Base-by-base conservation (phyloP, 2,888 invertebrate genomes). In the Sarcophaga caerulescens region DNA sequence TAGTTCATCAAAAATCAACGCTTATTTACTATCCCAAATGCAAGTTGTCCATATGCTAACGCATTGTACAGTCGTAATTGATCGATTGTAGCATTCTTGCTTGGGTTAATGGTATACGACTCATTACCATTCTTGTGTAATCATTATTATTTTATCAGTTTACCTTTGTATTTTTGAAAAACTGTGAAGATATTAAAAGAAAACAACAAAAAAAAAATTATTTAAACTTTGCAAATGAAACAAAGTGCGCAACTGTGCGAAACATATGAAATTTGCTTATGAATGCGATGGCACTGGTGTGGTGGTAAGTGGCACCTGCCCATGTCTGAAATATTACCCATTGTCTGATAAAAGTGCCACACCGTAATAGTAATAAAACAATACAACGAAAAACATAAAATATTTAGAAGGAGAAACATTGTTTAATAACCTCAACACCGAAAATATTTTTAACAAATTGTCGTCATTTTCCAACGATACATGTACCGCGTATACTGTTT, bases 91-190 rank as follows among this genome's bases (percentile, higher is more conserved):
- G 35, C 35, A 35, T 35, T 35, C 69, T 63, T 69, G 12, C 69
- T 78, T 66, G 10, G 65, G 74, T 45, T 65, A 19, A 45, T 74
- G 44, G 35, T 81, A 68, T 63, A 81, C 85, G 83, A 83, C 83
- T 81, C 83, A 86, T 86, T 86, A 81, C 83, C 80, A 86, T 86
- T 86, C 77, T 74, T 77, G 83, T 77, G 83, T 69, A 86, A 83
- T 83, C 83, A 83, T 83, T 81, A 76, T 65, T 57, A 35, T 81
- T 83, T 83, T 83, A 85, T 86, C 81, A 74, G 83, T 81, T 52
- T n/a, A 1, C 65, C 76, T 35, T 35, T 35, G 6, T 35, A 35
- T 0, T 5, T 35, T 35, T 35, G 69, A 80, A 85, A 83, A 74
- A 86, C 77, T 83, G 77, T 47, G 68, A 75, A 82, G 52, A 79